Percentiles rank a stretch among this genome's conserved stretches.
Conservation (phyloP, 2,888 invertebrate species). For the Halocaridina rubra region DNA sequence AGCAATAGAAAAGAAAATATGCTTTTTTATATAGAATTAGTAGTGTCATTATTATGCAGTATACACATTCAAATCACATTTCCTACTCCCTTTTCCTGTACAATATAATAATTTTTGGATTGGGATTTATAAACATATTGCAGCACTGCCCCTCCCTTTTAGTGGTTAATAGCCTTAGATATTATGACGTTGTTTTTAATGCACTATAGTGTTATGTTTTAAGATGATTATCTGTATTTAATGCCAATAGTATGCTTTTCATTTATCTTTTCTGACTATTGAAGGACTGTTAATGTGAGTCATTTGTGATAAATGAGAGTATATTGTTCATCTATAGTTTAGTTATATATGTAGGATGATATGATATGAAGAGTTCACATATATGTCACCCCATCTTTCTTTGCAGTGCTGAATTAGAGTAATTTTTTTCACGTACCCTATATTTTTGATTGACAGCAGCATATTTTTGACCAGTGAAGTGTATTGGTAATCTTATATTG, state of each 20-base stretch:
- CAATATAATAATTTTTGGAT: too few relatives aligned
- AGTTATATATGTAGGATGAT: constrained; percentile 31
- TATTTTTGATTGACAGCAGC: constrained; percentile 4
- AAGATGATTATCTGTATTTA: not conserved
- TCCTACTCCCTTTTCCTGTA: too few relatives aligned
- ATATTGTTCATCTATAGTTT: not conserved
- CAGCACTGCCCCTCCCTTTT: too few relatives aligned
- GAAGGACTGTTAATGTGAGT: not conserved
- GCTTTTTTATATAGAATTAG: too few relatives aligned
- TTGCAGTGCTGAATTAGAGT: constrained; percentile 21
- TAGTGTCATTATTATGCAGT: too few relatives aligned
- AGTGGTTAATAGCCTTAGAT: too few relatives aligned
- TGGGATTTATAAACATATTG: too few relatives aligned
- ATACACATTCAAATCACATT: too few relatives aligned
- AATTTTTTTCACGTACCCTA: not conserved
- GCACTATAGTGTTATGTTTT: not conserved
- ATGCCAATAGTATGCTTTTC: not conserved
- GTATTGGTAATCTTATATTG: constrained; percentile 11
- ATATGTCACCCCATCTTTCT: not conserved
- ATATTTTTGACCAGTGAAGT: constrained; percentile 20
- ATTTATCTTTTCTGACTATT: not conserved
- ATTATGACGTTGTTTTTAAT: too few relatives aligned
- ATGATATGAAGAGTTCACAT: constrained; percentile 14
- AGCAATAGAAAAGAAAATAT: too few relatives aligned
- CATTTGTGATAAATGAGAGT: not conserved